Evolutionary conservation across 37 sponge, comb jelly and placozoan genomes (phyloP).

Genomic region (Geodia barretti): DNA sequence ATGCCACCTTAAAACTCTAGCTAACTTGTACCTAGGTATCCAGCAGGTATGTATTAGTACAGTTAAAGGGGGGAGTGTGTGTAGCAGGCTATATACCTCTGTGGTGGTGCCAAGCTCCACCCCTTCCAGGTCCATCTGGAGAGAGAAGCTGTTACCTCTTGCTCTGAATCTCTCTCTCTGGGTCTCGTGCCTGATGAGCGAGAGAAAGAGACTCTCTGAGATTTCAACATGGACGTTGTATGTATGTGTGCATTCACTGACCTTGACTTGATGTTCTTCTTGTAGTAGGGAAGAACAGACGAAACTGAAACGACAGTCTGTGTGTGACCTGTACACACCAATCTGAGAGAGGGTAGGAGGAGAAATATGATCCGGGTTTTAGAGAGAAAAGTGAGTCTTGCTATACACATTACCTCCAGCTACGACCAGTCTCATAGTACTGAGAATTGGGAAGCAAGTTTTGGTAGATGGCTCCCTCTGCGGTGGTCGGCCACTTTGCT

Average conservation of each 20-base stretch:
- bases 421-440: neutral
- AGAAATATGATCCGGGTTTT: too few species aligned
- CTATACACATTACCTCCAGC: neutral
- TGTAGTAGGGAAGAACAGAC: constrained; percentile 30
- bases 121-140: constrained; percentile 56
- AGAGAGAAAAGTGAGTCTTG: too few species aligned
- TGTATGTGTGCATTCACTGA: neutral
- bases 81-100: neutral
- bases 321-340: neutral
- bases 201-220: too few species aligned
- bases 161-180: constrained; percentile 6
- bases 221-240: neutral
- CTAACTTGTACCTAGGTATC: neutral
- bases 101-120: constrained; percentile 26
- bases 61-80: neutral
- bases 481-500: neutral
- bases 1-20: neutral
- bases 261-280: constrained; percentile 1
- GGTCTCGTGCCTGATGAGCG: neutral
- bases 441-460: neutral
- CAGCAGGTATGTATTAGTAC: neutral
- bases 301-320: neutral
- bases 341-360: too few species aligned
- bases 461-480: neutral
- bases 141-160: constrained; percentile 33